Evolutionary conservation across 2,113 vertebrate species (phyloP).

Genomic region (Paratilapia polleni): DNA sequence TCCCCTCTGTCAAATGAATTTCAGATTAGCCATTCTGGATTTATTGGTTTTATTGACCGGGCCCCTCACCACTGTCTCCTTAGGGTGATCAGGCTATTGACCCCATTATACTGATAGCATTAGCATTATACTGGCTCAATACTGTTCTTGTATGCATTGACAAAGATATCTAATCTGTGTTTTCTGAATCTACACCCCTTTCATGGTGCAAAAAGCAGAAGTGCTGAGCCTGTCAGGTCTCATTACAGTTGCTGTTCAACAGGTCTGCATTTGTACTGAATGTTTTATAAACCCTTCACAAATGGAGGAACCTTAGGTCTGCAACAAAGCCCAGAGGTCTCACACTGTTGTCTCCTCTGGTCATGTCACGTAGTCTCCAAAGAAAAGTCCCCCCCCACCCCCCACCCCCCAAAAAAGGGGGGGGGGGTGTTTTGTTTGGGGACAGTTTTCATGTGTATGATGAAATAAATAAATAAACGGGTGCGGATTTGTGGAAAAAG

Average conservation of each 20-base stretch:
- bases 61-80: not conserved
- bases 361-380: not conserved
- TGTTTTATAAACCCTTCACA: conserved; percentile 49
- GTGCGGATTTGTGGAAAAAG: not conserved
- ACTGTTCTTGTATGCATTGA: conserved; percentile 3
- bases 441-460: no score
- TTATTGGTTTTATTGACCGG: conserved; percentile 25
- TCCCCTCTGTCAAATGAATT: conserved; percentile 16
- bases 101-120: conserved; percentile 22
- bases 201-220: conserved; percentile 18
- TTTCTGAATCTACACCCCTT: conserved; percentile 23
- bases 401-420: no score
- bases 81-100: not conserved
- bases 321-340: not conserved
- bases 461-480: not conserved
- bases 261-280: conserved; percentile 55
- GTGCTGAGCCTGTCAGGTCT: conserved; percentile 42
- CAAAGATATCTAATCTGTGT: conserved; percentile 25
- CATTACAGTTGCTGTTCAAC: conserved; percentile 45
- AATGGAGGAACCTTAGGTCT: not conserved
- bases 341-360: not conserved
- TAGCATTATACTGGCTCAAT: conserved; percentile 2
- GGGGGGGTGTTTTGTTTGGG: no score
- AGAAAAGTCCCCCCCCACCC: not conserved
- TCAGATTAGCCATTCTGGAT: conserved; percentile 18